Evolutionary conservation across 2,797 vertebrate species (phyloP).

Genomic region (Xenopus petersii): DNA sequence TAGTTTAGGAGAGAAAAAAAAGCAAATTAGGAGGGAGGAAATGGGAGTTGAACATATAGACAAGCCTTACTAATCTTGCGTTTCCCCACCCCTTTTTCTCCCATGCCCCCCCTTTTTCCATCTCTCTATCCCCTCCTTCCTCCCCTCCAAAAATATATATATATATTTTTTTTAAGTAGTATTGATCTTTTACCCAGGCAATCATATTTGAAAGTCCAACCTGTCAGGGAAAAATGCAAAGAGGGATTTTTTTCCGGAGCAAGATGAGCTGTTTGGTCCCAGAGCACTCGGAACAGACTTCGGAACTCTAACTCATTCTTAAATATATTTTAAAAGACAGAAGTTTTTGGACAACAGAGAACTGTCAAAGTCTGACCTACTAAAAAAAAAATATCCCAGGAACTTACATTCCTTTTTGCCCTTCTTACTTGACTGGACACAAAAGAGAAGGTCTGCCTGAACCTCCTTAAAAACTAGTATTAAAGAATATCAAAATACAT

Average conservation of each 20-base stretch:
- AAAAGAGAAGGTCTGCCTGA: conserved; percentile 53
- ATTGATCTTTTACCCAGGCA: conserved; percentile 44
- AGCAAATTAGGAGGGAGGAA: conserved; percentile 31
- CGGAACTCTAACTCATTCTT: not conserved
- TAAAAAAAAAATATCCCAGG: conserved; percentile 5
- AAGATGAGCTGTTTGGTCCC: conserved; percentile 3
- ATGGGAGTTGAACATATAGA: conserved; percentile 35
- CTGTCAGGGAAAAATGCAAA: conserved; percentile 32
- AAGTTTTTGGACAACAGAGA: conserved; percentile 45
- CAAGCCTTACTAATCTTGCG: conserved; percentile 29
- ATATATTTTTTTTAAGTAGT: conserved; percentile 42
- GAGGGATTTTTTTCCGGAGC: conserved; percentile 8
- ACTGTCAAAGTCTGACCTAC: conserved; percentile 53
- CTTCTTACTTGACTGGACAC: conserved; percentile 60
- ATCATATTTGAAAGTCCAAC: conserved; percentile 36
- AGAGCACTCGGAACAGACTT: conserved; percentile 20
- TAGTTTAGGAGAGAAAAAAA: conserved; percentile 37
- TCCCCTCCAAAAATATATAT: conserved; percentile 25
- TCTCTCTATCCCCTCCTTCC: not conserved
- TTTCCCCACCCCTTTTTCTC: conserved; percentile 26
- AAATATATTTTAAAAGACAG: conserved; percentile 19
- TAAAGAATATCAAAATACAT: conserved; percentile 1
- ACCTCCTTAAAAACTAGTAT: conserved; percentile 51
- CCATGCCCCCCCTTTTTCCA: not conserved
- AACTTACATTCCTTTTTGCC: conserved; percentile 31